A percentile compares a stretch with the other conserved stretches of the same genome.
Evolutionary conservation across 1,140 invertebrate genomes (phyloP).

Genomic region (Nomia melanderi): DNA sequence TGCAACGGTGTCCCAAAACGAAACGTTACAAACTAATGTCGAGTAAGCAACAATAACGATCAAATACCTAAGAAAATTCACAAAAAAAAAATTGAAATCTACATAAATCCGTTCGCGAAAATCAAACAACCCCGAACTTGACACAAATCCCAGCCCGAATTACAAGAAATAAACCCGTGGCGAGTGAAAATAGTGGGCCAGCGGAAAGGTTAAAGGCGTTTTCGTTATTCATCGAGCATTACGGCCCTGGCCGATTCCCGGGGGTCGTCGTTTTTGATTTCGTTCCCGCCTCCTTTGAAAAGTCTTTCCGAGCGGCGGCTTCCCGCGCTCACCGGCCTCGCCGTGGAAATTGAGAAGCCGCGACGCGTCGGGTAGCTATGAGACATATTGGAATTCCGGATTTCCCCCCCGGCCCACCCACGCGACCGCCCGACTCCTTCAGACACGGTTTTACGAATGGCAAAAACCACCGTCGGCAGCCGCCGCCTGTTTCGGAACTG

Average conservation of each 20-base stretch:
- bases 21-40: too few relatives aligned
- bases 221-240: neutral
- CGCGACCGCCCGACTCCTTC: too few relatives aligned
- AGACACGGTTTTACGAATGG: constrained; percentile 43
- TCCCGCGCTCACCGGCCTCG: constrained; percentile 3
- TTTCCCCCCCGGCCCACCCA: constrained; percentile 27
- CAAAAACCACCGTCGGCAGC: constrained; percentile 29
- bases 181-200: too few relatives aligned
- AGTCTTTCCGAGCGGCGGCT: constrained; percentile 21
- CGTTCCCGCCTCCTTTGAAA: constrained; percentile 5
- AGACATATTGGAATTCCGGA: constrained; percentile 56
- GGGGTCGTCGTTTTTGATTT: constrained; percentile 28
- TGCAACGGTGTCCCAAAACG: too few relatives aligned
- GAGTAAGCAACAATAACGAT: too few relatives aligned
- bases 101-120: too few relatives aligned
- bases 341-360: constrained; percentile 43
- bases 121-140: too few relatives aligned
- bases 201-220: neutral
- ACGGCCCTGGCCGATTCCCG: neutral
- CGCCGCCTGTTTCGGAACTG: constrained; percentile 57
- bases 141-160: too few relatives aligned
- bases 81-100: too few relatives aligned
- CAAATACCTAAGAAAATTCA: too few relatives aligned
- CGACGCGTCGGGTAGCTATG: constrained; percentile 19
- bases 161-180: too few relatives aligned